Percentiles rank a stretch among this genome's conserved stretches.
phyloP scores from a whole-genome alignment of 2,113 vertebrate species.

The Tetrax tetrax region DNA sequence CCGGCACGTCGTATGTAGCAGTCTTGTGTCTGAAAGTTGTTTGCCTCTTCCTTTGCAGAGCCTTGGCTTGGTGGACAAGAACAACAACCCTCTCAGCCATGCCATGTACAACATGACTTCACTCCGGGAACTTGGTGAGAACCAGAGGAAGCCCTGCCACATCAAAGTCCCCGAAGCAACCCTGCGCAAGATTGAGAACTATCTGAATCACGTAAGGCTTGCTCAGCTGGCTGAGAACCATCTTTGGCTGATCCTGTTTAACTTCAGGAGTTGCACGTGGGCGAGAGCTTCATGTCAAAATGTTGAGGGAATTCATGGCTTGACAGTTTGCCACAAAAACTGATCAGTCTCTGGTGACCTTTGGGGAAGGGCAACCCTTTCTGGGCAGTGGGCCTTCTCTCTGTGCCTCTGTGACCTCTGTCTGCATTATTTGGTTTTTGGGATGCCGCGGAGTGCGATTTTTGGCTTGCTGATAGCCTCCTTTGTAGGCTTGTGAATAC shows the following conservation, averaged over 20 bases:
- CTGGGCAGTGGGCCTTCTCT: not conserved
- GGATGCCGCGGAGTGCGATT: not conserved
- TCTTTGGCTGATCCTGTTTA: not conserved
- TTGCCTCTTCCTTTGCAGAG: constrained; percentile 75
- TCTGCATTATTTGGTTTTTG: not conserved
- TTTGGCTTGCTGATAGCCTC: not conserved
- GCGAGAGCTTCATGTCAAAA: not conserved
- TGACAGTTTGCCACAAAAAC: not conserved
- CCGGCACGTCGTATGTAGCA: accelerated
- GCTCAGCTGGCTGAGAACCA: not conserved
- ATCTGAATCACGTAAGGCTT: constrained; percentile 82
- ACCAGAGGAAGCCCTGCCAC: constrained; percentile 81
- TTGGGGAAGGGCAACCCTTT: not conserved
- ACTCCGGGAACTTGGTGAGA: constrained; percentile 83
- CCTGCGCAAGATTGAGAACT: constrained; percentile 82
- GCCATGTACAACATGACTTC: constrained; percentile 88
- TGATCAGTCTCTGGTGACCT: not conserved
- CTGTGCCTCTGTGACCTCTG: not conserved
- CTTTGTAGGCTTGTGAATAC: not conserved
- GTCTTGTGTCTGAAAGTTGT: not conserved
- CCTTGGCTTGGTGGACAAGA: constrained; percentile 85
- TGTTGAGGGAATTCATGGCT: not conserved
- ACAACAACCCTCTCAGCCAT: constrained; percentile 91
- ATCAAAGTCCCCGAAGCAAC: constrained; percentile 84
- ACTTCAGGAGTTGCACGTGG: not conserved